Evolutionary conservation across 1,140 invertebrate species (phyloP), one percentile per base, ranked within the genome.

Genomic region (Drosophila dunni): DNA sequence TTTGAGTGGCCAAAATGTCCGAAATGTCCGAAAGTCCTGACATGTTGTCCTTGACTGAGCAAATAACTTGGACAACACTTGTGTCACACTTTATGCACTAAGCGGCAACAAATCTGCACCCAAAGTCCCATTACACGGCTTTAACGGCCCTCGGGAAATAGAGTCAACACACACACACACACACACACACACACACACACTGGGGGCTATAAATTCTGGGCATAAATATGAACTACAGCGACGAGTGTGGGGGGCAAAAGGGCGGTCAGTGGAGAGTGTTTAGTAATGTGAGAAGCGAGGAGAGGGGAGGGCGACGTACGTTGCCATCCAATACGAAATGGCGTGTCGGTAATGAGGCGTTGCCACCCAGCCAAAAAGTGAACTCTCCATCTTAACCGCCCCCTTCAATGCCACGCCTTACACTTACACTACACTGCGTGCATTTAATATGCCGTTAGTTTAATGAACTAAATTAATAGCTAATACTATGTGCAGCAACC

Each of bases 391-490:
- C n/a, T 60, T 3, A 3, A 11, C 3, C 29, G 24, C 24, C 34
- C 29, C 13, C 11, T 54, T 51, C 24, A 13, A 2, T 9, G 3
- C 10, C 34, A 50, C 51, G 29, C 33, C 15, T 17, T n/a, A 34
- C 29, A 20, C 48, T 46, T 34, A 34, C 29, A 48, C 45, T 56
- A 68, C 36, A 75, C 36, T 62, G 78, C 70, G 81, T 85, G 81
- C 75, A 72, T 78, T 81, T 85, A 85, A 85, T 85, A 72, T 79
- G 68, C 74, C 44, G 65, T 77, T 70, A 84, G 77, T 70, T 73
- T 80, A 80, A 84, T 80, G 74, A 74, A 75, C 42, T 69, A 75
- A 81, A 81, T 85, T 81, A 84, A 84, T 84, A 80, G 74, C 65
- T 61, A 54, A 54, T 72, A 73, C 24, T 29, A 29, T 29, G 24